Percentiles rank a stretch among this genome's conserved stretches.
Conservation (phyloP, 2,888 invertebrate genomes). For the Magallana nippona region DNA sequence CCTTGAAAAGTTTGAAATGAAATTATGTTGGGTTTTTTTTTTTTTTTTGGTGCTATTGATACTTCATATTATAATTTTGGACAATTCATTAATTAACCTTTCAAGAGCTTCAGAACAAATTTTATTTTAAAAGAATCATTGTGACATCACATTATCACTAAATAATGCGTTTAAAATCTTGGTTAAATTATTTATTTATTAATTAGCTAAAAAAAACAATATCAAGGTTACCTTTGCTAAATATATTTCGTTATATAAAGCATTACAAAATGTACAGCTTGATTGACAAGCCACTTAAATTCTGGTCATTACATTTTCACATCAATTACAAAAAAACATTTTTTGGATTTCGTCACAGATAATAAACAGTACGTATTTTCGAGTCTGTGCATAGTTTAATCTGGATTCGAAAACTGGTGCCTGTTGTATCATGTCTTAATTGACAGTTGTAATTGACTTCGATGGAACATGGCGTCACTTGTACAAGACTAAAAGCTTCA, state of each 20-base stretch:
- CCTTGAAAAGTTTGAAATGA: no score
- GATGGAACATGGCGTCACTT: constrained; percentile 1
- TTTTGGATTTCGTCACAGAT: background rate
- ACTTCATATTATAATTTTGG: no score
- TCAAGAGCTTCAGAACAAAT: no score
- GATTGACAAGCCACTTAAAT: constrained; percentile 12
- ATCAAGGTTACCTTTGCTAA: background rate
- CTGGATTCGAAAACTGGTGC: background rate
- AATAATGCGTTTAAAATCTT: background rate
- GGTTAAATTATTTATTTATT: background rate
- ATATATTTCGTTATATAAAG: background rate
- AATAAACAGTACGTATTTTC: background rate
- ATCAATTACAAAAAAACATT: background rate
- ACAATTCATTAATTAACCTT: no score
- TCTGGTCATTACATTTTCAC: constrained; percentile 14
- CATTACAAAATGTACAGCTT: constrained; percentile 8
- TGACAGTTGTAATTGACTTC: constrained; percentile 27
- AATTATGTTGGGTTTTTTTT: no score
- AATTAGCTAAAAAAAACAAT: background rate
- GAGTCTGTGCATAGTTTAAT: background rate
- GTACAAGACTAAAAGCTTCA: background rate
- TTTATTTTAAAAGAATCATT: no score
- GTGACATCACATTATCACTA: background rate
- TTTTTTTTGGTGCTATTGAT: no score
- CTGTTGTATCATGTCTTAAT: background rate